phyloP scores from a whole-genome alignment of 2,888 invertebrate species.

The Podotricha telesiphe region DNA sequence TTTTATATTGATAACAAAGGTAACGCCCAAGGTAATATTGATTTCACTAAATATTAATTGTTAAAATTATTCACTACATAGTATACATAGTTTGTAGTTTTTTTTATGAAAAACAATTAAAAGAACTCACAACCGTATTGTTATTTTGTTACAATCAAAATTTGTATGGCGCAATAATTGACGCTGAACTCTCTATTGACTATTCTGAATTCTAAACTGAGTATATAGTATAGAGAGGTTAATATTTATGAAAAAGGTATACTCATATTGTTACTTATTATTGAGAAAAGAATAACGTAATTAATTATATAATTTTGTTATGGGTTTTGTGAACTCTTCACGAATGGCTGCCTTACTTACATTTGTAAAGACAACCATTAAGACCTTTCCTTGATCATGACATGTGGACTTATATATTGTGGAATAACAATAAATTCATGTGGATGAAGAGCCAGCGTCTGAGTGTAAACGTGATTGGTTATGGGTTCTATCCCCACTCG shows the following conservation, averaged over 20 bases:
- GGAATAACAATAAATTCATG: no score
- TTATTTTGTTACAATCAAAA: constrained; percentile 25
- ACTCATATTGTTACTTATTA: constrained; percentile 4
- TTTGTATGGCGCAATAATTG: constrained; percentile 31
- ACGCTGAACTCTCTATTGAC: constrained; percentile 5
- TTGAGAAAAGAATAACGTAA: no score
- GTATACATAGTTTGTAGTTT: constrained; percentile 53
- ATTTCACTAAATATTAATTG: constrained; percentile 67
- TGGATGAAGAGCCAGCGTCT: no score
- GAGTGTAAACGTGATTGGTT: no score
- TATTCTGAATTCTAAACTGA: no score
- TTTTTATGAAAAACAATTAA: constrained; percentile 59
- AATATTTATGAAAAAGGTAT: constrained; percentile 10
- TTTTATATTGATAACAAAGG: constrained; percentile 74
- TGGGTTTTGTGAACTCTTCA: no score
- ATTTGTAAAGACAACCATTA: no score
- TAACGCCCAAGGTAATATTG: constrained; percentile 72
- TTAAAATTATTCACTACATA: constrained; percentile 58
- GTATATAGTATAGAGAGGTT: constrained; percentile 9
- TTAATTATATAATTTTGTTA: no score
- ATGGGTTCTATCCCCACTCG: no score
- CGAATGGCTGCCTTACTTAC: no score
- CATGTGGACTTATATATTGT: no score
- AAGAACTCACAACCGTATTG: constrained; percentile 25
- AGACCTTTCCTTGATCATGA: no score